These are phyloP conservation scores for Drosophila neotestacea DNA, from an alignment of 2,888 invertebrate genomes.

Conservation along the genomic window DNA sequence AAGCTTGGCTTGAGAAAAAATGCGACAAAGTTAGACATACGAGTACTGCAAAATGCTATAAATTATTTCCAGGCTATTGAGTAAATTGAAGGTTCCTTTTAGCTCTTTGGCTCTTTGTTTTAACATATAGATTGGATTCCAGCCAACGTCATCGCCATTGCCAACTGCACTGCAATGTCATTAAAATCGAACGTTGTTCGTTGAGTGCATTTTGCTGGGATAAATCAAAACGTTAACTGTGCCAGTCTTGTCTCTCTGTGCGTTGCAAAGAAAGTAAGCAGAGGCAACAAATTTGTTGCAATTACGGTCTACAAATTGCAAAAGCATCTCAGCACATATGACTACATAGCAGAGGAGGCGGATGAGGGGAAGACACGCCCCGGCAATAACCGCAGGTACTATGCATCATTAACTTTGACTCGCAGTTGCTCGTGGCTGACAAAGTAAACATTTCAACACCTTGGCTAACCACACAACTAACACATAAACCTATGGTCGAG, in stretches of 20 bases:
- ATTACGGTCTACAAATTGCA: constrained; percentile 73
- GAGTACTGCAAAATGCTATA: constrained; percentile 74
- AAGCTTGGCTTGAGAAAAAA: constrained; percentile 1
- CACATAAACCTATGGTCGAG: constrained; percentile 31
- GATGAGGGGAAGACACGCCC: not conserved
- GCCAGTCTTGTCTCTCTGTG: constrained; percentile 19
- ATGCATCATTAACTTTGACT: constrained; percentile 78
- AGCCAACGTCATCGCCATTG: constrained; percentile 44
- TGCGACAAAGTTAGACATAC: constrained; percentile 18
- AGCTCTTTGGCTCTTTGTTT: constrained; percentile 64
- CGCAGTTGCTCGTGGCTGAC: constrained; percentile 61
- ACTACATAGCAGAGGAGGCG: not conserved
- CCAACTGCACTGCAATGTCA: constrained; percentile 56
- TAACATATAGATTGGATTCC: constrained; percentile 76
- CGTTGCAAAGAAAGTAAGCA: constrained; percentile 19
- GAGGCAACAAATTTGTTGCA: constrained; percentile 68
- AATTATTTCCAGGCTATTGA: constrained; percentile 79
- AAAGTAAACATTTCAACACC: constrained; percentile 79
- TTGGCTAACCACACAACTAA: constrained; percentile 73
- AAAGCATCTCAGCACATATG: constrained; percentile 12
- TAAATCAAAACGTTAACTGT: constrained; percentile 68
- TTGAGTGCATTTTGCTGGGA: constrained; percentile 67
- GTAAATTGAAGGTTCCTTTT: constrained; percentile 75
- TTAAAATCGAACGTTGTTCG: constrained; percentile 62
- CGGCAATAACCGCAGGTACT: constrained; percentile 60